Evolutionary conservation across 2,888 invertebrate genomes (phyloP).

Genomic region (Cephus nigrinus): DNA sequence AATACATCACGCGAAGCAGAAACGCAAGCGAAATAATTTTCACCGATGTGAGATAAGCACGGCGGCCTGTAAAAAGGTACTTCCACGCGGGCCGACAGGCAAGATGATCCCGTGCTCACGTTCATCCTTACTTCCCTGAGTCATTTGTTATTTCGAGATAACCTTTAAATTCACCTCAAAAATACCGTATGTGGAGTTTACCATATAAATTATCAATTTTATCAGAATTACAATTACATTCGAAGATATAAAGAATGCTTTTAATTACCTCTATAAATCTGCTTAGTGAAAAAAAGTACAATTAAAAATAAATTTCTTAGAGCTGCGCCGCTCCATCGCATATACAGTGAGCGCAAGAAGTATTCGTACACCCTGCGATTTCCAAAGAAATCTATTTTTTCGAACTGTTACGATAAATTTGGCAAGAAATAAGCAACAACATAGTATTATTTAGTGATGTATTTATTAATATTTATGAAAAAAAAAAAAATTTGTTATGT

Average conservation of each 20-base stretch:
- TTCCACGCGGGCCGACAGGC: not conserved
- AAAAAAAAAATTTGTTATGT: no score
- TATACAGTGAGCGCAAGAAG: no score
- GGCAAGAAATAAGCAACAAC: no score
- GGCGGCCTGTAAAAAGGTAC: not conserved
- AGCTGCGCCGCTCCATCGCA: no score
- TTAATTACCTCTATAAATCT: not conserved
- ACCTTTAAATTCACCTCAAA: conserved; percentile 24
- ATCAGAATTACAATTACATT: not conserved
- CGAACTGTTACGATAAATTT: no score
- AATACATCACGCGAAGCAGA: not conserved
- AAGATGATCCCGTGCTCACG: not conserved
- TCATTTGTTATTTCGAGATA: conserved; percentile 32
- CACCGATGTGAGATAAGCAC: not conserved
- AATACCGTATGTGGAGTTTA: not conserved
- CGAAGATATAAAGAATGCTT: not conserved
- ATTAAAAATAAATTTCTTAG: no score
- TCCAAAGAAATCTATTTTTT: no score
- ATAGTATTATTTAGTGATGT: no score
- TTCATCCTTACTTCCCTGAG: conserved; percentile 17
- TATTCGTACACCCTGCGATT: no score
- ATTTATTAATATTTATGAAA: no score
- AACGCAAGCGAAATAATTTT: not conserved
- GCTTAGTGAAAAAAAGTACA: no score
- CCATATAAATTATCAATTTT: no score